Evolutionary conservation across 1,140 invertebrate species (phyloP), one percentile per base, ranked within the genome.

Genomic region (Popillia japonica): DNA sequence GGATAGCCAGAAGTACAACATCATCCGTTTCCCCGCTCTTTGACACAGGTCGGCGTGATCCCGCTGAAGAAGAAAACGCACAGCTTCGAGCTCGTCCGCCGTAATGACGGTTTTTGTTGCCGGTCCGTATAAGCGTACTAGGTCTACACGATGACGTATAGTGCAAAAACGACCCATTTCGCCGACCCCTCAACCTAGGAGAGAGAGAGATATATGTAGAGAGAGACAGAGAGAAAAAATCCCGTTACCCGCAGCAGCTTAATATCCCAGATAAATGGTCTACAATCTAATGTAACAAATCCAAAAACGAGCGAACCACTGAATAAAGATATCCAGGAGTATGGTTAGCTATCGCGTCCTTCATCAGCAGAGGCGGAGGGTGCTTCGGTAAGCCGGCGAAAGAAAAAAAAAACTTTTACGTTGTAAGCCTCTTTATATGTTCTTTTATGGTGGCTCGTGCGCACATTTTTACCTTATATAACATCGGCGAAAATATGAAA

Each of bases 391-490:
- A 48, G 17, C 44, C 11, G 44, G n/a, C n/a, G n/a, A n/a, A n/a
- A n/a, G n/a, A n/a, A n/a, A n/a, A 0, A 48, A 48, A 48, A 48
- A 48, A 48, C 44, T 48, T 48, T 14, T n/a, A n/a, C 11, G 11
- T 14, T n/a, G 44, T 48, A 48, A 48, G 44, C 44, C 44, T 10
- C 44, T 48, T 48, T 48, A 48, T 48, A 3, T n/a, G 41, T 6
- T 42, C 41, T 10, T 42, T 42, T 42, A 42, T 42, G 41, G n/a
- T 42, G 41, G 41, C 10, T 42, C 41, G 41, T 42, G 44, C 44
- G 44, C 44, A 48, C 44, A 48, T 48, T 48, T 48, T 48, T 48
- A 48, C 44, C 44, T 48, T 14, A 48, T n/a, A n/a, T 48, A 48
- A 48, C 44, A n/a, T 48, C 44, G 44, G 44, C 11, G 44, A 48